Conservation (phyloP, 2,888 invertebrate genomes). For the Tetranychus truncatus region DNA sequence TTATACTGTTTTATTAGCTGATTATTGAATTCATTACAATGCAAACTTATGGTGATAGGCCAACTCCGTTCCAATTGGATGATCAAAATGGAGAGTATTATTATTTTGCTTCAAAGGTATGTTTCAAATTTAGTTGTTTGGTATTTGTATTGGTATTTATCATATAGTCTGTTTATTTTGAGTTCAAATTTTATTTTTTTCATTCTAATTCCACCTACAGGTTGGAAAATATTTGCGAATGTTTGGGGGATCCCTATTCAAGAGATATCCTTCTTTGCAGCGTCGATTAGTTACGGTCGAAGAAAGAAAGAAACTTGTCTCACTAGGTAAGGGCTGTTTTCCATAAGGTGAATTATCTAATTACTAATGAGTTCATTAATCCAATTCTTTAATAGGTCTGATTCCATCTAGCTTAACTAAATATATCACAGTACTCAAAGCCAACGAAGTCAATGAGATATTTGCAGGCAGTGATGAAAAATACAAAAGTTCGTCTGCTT, state of each 20-base stretch:
- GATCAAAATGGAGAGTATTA: conserved; percentile 89
- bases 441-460: conserved; percentile 89
- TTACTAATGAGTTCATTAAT: too few relatives aligned
- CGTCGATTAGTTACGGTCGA: conserved; percentile 75
- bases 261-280: conserved; percentile 94
- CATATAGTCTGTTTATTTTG: neutral
- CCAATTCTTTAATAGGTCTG: conserved; percentile 19
- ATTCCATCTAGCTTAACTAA: conserved; percentile 56
- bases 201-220: conserved; percentile 34
- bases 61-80: conserved; percentile 86
- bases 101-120: conserved; percentile 76
- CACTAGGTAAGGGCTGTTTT: too few relatives aligned
- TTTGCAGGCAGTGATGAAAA: conserved; percentile 85
- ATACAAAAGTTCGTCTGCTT: too few relatives aligned
- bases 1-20: too few relatives aligned
- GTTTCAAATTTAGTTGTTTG: conserved; percentile 3
- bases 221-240: conserved; percentile 90
- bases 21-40: conserved; percentile 37
- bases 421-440: conserved; percentile 77
- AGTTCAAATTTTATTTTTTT: too few relatives aligned
- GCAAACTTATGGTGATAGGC: conserved; percentile 89
- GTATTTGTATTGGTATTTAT: conserved; percentile 8
- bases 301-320: too few relatives aligned
- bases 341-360: too few relatives aligned
- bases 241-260: conserved; percentile 90